Percentiles rank a stretch among this genome's conserved stretches.
Evolutionary conservation across 1,140 invertebrate genomes (phyloP).

Genomic region (Phymastichus coffea): DNA sequence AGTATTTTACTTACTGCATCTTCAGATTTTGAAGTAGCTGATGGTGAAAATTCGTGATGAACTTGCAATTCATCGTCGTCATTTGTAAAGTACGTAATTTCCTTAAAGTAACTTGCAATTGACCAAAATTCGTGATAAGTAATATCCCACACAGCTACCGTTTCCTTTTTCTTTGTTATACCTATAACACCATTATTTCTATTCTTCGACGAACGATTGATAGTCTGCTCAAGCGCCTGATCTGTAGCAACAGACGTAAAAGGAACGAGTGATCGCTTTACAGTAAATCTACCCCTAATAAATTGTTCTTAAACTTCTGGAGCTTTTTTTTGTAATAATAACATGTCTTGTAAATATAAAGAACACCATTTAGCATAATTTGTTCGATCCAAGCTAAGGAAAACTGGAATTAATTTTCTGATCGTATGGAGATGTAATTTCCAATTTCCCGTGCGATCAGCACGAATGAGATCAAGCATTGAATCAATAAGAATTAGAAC

Average conservation of each 20-base stretch:
- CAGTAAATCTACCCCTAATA: slow-evolving; percentile 1
- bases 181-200: neutral
- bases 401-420: slow-evolving; percentile 20
- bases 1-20: neutral
- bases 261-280: slow-evolving; percentile 1
- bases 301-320: slow-evolving; percentile 14
- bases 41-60: slow-evolving; percentile 1
- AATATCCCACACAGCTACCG: neutral
- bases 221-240: slow-evolving; percentile 11
- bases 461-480: slow-evolving; percentile 15
- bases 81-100: neutral
- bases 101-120: slow-evolving; percentile 1
- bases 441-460: slow-evolving; percentile 26
- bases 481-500: slow-evolving; percentile 1
- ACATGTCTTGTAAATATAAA: slow-evolving; percentile 20
- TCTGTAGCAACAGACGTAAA: slow-evolving; percentile 8
- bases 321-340: neutral
- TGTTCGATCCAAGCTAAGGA: slow-evolving; percentile 17
- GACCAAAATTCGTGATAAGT: slow-evolving; percentile 1
- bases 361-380: slow-evolving; percentile 24
- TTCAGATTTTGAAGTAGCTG: neutral
- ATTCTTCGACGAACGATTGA: neutral
- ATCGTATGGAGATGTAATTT: slow-evolving; percentile 6
- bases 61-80: neutral
- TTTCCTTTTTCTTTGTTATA: neutral